These are phyloP conservation scores for Ischnura elegans DNA, from an alignment of 2,888 invertebrate genomes.

Conservation along the genomic window DNA sequence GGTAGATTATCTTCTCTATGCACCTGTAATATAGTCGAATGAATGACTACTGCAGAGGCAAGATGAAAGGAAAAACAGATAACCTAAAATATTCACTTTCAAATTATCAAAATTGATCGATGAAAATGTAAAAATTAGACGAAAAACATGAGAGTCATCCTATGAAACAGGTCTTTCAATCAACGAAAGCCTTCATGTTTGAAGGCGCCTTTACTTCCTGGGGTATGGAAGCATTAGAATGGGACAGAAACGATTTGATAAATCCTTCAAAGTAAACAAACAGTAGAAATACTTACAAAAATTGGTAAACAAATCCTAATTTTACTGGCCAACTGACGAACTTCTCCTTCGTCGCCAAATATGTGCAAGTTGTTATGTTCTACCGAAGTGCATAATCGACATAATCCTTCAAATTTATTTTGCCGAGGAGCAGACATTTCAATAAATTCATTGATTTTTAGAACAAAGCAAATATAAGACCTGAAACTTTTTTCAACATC, in stretches of 20 bases:
- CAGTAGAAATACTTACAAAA: conserved; percentile 29
- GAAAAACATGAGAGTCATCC: too few species aligned
- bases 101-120: not conserved
- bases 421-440: conserved; percentile 44
- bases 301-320: conserved; percentile 58
- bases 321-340: conserved; percentile 53
- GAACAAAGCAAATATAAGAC: not conserved
- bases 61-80: too few species aligned
- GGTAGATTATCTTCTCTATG: conserved; percentile 71
- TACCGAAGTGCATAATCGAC: conserved; percentile 54
- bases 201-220: not conserved
- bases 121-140: too few species aligned
- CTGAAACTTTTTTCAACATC: not conserved
- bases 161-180: too few species aligned
- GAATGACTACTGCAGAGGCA: conserved; percentile 42
- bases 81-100: too few species aligned
- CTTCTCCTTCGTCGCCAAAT: conserved; percentile 62
- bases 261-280: not conserved
- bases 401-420: conserved; percentile 60
- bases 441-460: not conserved
- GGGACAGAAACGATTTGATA: not conserved
- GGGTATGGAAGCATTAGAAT: not conserved
- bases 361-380: conserved; percentile 51
- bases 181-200: too few species aligned
- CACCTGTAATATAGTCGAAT: conserved; percentile 69